phyloP scores from a whole-genome alignment of 2,113 vertebrate genomes.

The Saguinus midas region DNA sequence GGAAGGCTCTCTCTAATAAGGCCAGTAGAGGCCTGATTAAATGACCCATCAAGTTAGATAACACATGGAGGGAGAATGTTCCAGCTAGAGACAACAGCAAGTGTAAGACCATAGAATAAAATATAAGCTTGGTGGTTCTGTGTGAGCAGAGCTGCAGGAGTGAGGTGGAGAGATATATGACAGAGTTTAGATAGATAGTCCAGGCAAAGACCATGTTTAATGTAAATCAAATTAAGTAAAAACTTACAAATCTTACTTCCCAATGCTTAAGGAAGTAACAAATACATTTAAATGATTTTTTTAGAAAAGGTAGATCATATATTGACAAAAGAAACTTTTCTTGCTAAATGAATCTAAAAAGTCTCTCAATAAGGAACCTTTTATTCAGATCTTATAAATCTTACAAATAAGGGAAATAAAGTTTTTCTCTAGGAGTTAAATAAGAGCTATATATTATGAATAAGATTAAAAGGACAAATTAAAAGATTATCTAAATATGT shows the following conservation, averaged over 20 bases:
- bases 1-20: neutral
- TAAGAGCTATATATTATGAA: neutral
- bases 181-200: neutral
- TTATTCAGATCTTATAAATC: neutral
- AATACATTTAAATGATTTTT: neutral
- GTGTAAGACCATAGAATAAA: neutral
- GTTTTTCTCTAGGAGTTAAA: neutral
- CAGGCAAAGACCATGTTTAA: neutral
- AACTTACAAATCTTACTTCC: neutral
- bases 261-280: neutral
- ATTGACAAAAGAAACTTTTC: neutral
- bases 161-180: accelerated
- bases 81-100: neutral
- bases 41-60: neutral
- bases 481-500: neutral
- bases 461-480: neutral
- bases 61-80: neutral
- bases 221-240: neutral
- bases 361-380: neutral
- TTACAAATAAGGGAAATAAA: neutral
- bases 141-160: neutral
- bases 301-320: neutral
- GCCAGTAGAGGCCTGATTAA: neutral
- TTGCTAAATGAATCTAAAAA: neutral
- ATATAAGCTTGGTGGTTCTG: neutral